Percentiles rank a stretch among this genome's conserved stretches.
Conservation (phyloP, 2,888 invertebrate genomes). For the Luperina testacea region DNA sequence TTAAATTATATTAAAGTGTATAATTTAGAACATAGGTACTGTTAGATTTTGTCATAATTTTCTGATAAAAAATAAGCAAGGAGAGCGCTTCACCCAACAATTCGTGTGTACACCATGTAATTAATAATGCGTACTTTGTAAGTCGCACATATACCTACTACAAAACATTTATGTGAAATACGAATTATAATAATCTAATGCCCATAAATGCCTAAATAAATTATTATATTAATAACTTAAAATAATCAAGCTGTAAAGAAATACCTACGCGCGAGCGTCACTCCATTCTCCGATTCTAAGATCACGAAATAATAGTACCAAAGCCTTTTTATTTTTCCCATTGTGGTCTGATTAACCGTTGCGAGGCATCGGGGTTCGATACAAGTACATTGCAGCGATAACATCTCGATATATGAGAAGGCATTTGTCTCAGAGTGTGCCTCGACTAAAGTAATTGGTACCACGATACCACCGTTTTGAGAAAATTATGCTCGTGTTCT, state of each 20-base stretch:
- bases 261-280: constrained; percentile 1
- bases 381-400: constrained; percentile 71
- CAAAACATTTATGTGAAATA: background rate
- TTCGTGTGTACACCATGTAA: no score
- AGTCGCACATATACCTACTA: background rate
- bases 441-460: constrained; percentile 65
- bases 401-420: constrained; percentile 81
- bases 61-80: background rate
- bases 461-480: constrained; percentile 59
- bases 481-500: constrained; percentile 57
- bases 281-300: constrained; percentile 29
- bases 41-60: background rate
- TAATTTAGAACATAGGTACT: background rate
- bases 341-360: constrained; percentile 67
- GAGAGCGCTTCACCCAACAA: no score
- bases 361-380: constrained; percentile 68
- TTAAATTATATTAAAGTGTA: background rate
- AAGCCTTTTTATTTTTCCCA: constrained; percentile 62
- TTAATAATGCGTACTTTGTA: background rate
- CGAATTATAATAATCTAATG: no score
- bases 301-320: constrained; percentile 51
- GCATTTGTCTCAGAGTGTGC: constrained; percentile 78
- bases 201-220: background rate
- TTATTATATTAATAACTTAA: background rate
- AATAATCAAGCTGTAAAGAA: background rate